Conservation (phyloP, 2,113 vertebrate genomes). For the Oncorhynchus tshawytscha region DNA sequence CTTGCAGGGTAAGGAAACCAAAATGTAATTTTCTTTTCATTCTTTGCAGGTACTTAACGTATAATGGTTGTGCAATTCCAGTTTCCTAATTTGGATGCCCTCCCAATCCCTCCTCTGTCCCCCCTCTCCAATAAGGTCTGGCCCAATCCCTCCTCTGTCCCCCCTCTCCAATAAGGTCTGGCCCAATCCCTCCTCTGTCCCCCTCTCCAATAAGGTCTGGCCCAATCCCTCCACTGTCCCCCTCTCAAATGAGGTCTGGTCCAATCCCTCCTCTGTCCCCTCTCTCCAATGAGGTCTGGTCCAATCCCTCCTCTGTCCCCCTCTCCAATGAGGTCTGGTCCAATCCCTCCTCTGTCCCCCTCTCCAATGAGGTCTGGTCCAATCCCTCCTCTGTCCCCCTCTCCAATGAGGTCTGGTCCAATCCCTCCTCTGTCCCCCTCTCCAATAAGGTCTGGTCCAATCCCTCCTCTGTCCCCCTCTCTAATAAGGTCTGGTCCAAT, state of each 20-base stretch:
- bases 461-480: slow-evolving; percentile 9
- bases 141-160: neutral
- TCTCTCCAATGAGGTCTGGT: neutral
- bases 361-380: neutral
- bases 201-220: neutral
- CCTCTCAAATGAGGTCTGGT: no score
- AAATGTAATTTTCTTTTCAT: neutral
- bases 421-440: no score
- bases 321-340: no score
- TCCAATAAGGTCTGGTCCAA: no score
- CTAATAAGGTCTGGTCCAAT: no score
- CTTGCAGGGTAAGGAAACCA: neutral
- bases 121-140: neutral
- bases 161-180: no score
- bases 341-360: no score
- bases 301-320: neutral
- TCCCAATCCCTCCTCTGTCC: slow-evolving; percentile 17
- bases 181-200: slow-evolving; percentile 1
- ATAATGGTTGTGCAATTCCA: slow-evolving; percentile 1
- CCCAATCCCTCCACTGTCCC: neutral
- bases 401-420: neutral
- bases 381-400: slow-evolving; percentile 9
- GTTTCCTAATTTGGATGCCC: slow-evolving; percentile 26
- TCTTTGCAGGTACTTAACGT: slow-evolving; percentile 2
- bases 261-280: slow-evolving; percentile 12